phyloP scores from a whole-genome alignment of 2,797 vertebrate genomes.

The Poeciliopsis gracilis region DNA sequence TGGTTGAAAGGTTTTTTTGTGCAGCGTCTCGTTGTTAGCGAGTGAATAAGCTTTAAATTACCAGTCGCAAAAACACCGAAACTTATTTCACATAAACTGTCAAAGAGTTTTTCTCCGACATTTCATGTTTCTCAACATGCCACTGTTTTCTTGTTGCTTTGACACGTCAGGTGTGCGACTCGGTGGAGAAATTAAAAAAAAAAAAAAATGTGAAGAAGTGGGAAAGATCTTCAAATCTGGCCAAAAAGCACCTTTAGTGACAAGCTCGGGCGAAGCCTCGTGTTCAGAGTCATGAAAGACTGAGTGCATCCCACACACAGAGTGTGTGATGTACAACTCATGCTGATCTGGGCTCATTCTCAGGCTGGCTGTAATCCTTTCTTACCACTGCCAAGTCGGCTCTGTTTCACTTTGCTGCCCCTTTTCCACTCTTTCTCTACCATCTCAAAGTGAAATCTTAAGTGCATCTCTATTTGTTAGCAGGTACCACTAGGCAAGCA shows the following conservation, averaged over 20 bases:
- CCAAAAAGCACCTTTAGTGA: constrained; percentile 3
- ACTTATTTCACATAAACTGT: not conserved
- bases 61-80: not conserved
- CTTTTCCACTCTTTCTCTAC: not conserved
- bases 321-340: constrained; percentile 4
- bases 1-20: not conserved
- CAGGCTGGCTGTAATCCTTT: constrained; percentile 1
- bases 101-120: not conserved
- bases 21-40: not conserved
- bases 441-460: not conserved
- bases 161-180: not conserved
- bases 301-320: constrained; percentile 11
- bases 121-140: not conserved
- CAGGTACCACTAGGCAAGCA: too few relatives aligned
- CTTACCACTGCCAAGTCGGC: not conserved
- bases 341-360: constrained; percentile 10
- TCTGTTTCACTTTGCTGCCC: not conserved
- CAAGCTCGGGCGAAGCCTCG: constrained; percentile 6
- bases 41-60: not conserved
- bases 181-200: not conserved
- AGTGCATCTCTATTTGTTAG: not conserved
- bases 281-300: constrained; percentile 11
- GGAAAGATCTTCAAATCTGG: not conserved
- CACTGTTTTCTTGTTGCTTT: not conserved
- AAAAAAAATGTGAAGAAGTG: not conserved